Percentiles rank a stretch among this genome's conserved stretches.
Evolutionary conservation across 2,888 invertebrate species (phyloP).

Genomic region (Dynastes grantii): DNA sequence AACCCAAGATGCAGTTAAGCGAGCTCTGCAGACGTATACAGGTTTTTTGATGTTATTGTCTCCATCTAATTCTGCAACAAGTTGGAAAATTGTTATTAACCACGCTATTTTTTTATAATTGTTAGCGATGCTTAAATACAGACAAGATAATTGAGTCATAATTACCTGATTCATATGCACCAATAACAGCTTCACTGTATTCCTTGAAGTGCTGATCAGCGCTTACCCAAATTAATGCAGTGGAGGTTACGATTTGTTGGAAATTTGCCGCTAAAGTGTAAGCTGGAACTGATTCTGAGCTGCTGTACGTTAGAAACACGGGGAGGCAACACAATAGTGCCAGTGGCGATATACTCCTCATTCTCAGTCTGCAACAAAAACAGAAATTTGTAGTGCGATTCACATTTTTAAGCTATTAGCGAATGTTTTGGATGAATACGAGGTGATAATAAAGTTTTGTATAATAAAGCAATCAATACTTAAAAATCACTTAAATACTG

Average conservation of each 20-base stretch:
- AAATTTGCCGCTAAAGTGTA: constrained; percentile 67
- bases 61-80: constrained; percentile 52
- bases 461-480: too few species aligned
- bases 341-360: constrained; percentile 53
- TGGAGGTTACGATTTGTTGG: constrained; percentile 84
- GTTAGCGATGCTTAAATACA: not conserved
- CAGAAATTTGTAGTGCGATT: constrained; percentile 18
- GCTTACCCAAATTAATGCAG: constrained; percentile 84
- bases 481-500: not conserved
- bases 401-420: too few species aligned
- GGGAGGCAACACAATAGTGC: constrained; percentile 51
- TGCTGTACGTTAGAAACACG: constrained; percentile 33
- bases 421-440: not conserved
- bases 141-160: not conserved
- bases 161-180: constrained; percentile 68
- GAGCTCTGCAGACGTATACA: constrained; percentile 84
- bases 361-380: constrained; percentile 55
- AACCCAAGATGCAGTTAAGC: constrained; percentile 82
- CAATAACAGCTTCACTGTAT: constrained; percentile 79
- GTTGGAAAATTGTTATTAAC: not conserved
- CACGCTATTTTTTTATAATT: not conserved
- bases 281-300: constrained; percentile 61
- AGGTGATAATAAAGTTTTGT: not conserved
- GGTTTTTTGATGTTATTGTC: constrained; percentile 62
- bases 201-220: constrained; percentile 68